Conservation (phyloP, 2,888 invertebrate genomes). For the Tetragonula carbonaria region DNA sequence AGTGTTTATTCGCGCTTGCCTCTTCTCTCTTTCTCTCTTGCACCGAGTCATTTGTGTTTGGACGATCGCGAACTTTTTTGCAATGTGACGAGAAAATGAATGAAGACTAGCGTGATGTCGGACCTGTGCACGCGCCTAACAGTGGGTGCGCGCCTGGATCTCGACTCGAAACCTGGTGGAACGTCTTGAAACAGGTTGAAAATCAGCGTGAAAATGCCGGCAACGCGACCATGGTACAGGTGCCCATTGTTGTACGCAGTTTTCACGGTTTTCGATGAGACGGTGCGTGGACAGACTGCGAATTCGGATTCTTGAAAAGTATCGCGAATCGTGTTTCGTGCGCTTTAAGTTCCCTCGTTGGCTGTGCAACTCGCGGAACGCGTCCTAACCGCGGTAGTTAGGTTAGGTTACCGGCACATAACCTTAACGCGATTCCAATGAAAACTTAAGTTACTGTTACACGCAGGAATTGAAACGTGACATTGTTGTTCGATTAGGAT, state of each 20-base stretch:
- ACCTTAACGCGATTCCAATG: slow-evolving; percentile 69
- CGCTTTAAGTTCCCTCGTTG: slow-evolving; percentile 29
- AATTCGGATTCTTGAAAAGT: slow-evolving; percentile 45
- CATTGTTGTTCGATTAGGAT: slow-evolving; percentile 4
- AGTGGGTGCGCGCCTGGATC: slow-evolving; percentile 66
- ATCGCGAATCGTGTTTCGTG: slow-evolving; percentile 40
- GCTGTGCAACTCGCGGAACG: slow-evolving; percentile 65
- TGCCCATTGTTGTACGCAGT: slow-evolving; percentile 54
- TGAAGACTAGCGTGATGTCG: slow-evolving; percentile 72
- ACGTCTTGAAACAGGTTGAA: slow-evolving; percentile 59
- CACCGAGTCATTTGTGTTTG: slow-evolving; percentile 67
- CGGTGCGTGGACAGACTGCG: slow-evolving; percentile 33
- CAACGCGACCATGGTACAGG: slow-evolving; percentile 68
- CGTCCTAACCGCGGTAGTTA: slow-evolving; percentile 67
- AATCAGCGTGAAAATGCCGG: slow-evolving; percentile 75
- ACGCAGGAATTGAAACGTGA: slow-evolving; percentile 1
- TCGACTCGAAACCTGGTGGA: slow-evolving; percentile 45
- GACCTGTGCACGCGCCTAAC: slow-evolving; percentile 67
- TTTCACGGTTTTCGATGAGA: slow-evolving; percentile 48
- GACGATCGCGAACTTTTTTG: slow-evolving; percentile 68
- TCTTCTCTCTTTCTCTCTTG: slow-evolving; percentile 58
- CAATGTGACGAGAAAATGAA: slow-evolving; percentile 76
- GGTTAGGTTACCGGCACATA: slow-evolving; percentile 83
- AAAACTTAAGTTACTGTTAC: background rate
- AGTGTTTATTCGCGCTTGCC: slow-evolving; percentile 85